Base-by-base conservation (phyloP, 2,113 vertebrate genomes). In the Phylloscopus whistleri region DNA sequence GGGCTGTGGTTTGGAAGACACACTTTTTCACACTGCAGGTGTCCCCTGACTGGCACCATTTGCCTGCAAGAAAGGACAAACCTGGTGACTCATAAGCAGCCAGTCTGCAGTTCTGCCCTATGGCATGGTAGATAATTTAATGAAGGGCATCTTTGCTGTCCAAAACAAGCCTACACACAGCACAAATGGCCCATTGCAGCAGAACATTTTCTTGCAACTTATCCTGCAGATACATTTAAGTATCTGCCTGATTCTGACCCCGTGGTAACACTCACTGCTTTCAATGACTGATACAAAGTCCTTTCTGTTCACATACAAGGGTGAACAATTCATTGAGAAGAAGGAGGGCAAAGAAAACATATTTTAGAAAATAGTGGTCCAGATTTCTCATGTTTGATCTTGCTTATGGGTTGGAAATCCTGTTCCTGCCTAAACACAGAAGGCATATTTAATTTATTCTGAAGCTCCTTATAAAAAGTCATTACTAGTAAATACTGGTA, bases 221-320 rank as follows among this genome's bases (percentile, higher is more conserved):
- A 41, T 92, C 78, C 89, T 89, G 74, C 24, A 94, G 78, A 96
- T 90, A 87, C 46, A 80, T 94, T 90, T 90, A 76, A 93, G 79
- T 72, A 39, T 51, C 41, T 92, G 83, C 35, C 90, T 93, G 60
- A 91, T 93, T 94, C 66, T 83, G 79, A 68, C 74, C 28, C 78
- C 53, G 26, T 74, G 59, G 64, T 60, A 96, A 96, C 95, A 96
- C 78, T 92, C 39, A 30, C 46, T 78, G 84, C 90, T 94, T 94
- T 96, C 87, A 97, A 13, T 62, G 77, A 39, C 27, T 76, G 69
- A 84, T 69, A 96, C 92, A 95, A 93, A 94, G 75, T 85, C 46
- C 51, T 62, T 93, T 92, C 91, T 97, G 91, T 96, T 92, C 87
- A 69, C n/a, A 85, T 44, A 59, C 30, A 64, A 82, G 79, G 72